phyloP scores from a whole-genome alignment of 2,888 invertebrate genomes.

The Ferdinandea cuprea region DNA sequence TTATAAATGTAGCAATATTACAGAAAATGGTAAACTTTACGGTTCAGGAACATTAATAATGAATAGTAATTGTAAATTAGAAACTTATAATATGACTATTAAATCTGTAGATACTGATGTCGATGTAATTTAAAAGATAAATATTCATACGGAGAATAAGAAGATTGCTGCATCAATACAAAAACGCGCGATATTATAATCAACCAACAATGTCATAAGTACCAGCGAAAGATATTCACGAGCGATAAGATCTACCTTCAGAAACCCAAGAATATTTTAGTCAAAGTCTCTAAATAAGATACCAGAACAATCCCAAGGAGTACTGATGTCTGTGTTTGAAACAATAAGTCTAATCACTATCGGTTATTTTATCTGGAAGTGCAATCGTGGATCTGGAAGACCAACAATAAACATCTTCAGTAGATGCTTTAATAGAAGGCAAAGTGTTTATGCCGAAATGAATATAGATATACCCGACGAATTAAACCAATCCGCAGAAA shows the following conservation, averaged over 20 bases:
- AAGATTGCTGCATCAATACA: conserved; percentile 14
- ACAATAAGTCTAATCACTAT: not conserved
- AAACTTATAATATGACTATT: conserved; percentile 21
- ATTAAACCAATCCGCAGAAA: conserved; percentile 7
- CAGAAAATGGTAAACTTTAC: conserved; percentile 1
- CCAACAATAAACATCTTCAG: conserved; percentile 5
- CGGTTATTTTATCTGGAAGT: conserved; percentile 12
- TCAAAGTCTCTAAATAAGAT: not conserved
- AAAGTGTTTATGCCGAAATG: not conserved
- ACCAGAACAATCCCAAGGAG: conserved; percentile 13
- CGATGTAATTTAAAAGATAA: conserved; percentile 6
- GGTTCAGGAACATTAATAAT: not conserved
- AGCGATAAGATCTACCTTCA: conserved; percentile 16
- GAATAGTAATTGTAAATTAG: conserved; percentile 3
- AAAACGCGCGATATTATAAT: conserved; percentile 4
- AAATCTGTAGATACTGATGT: not conserved
- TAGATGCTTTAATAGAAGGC: conserved; percentile 13
- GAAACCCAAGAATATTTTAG: conserved; percentile 16
- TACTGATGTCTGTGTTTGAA: conserved; percentile 18
- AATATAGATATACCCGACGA: not conserved
- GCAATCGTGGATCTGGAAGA: not conserved
- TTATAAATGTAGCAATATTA: conserved; percentile 7
- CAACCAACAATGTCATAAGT: conserved; percentile 9
- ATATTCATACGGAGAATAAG: conserved; percentile 5
- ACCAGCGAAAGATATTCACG: conserved; percentile 6